These are phyloP conservation scores for Stegodyphus dumicola DNA, from an alignment of 1,140 invertebrate species.

Conservation along the genomic window DNA sequence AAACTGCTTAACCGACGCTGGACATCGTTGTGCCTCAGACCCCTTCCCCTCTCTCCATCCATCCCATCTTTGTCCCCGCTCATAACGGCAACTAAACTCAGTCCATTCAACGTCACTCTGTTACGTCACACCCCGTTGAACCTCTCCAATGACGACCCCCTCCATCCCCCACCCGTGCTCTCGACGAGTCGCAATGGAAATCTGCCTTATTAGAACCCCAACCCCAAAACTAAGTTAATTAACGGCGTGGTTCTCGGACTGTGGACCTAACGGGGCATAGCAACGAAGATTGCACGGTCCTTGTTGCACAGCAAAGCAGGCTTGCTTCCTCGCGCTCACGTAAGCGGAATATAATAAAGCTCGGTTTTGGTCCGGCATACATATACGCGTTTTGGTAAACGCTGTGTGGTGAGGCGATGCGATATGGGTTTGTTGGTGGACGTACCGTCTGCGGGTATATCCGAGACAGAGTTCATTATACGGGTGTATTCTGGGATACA, in stretches of 20 bases:
- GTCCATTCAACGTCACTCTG: slow-evolving; percentile 51
- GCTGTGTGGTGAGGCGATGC: slow-evolving; percentile 25
- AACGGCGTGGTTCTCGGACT: slow-evolving; percentile 44
- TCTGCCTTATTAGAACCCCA: slow-evolving; percentile 52
- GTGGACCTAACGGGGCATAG: slow-evolving; percentile 50
- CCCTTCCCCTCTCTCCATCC: no score
- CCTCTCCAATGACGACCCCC: slow-evolving; percentile 27
- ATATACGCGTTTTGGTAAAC: slow-evolving; percentile 31
- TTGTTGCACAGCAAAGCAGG: slow-evolving; percentile 1
- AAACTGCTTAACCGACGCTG: slow-evolving; percentile 32
- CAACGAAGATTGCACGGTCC: slow-evolving; percentile 8
- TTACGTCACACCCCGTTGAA: slow-evolving; percentile 48
- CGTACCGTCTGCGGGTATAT: neutral
- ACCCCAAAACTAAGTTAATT: slow-evolving; percentile 57
- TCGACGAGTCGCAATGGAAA: slow-evolving; percentile 26
- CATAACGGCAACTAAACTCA: slow-evolving; percentile 47
- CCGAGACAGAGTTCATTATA: neutral
- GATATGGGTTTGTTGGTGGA: neutral
- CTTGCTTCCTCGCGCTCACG: slow-evolving; percentile 19
- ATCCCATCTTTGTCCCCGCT: slow-evolving; percentile 46
- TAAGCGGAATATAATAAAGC: slow-evolving; percentile 57
- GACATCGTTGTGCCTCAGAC: slow-evolving; percentile 3
- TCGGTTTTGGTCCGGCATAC: neutral
- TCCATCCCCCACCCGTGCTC: neutral
- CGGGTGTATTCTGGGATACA: no score